Conservation (phyloP, 2,888 invertebrate genomes). For the Spialia ferax region DNA sequence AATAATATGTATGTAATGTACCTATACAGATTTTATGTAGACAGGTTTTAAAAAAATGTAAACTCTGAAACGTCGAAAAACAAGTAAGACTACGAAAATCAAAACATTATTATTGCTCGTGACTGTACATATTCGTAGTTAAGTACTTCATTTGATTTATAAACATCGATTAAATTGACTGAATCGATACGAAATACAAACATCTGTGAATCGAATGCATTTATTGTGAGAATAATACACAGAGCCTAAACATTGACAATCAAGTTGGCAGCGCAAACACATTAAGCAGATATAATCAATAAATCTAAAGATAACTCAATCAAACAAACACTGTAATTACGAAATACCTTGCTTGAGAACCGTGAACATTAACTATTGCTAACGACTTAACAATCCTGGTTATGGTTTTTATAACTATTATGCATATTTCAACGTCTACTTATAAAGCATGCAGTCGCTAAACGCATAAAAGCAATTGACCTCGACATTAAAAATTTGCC, state of each 20-base stretch:
- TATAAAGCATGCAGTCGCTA: conserved; percentile 3
- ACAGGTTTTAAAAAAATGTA: too few species aligned
- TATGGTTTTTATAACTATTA: conserved; percentile 27
- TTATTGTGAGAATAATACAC: too few species aligned
- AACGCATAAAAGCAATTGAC: conserved; percentile 21
- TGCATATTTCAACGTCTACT: conserved; percentile 20
- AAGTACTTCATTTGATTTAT: too few species aligned
- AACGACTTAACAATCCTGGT: conserved; percentile 25
- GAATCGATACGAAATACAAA: too few species aligned
- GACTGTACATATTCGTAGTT: too few species aligned
- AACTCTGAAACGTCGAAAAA: too few species aligned
- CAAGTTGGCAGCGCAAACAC: conserved; percentile 4
- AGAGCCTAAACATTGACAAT: neutral
- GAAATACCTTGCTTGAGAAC: conserved; percentile 30
- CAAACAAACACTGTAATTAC: conserved; percentile 33
- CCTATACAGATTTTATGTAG: too few species aligned
- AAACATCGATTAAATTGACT: too few species aligned
- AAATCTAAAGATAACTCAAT: conserved; percentile 30
- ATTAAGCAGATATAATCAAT: conserved; percentile 13
- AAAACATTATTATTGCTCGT: too few species aligned
- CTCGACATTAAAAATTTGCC: conserved; percentile 24
- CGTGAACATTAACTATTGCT: conserved; percentile 23
- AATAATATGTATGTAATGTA: too few species aligned
- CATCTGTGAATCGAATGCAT: too few species aligned
- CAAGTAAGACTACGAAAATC: too few species aligned